phyloP scores from a whole-genome alignment of 2,797 vertebrate genomes.

The Tragopan temminckii region DNA sequence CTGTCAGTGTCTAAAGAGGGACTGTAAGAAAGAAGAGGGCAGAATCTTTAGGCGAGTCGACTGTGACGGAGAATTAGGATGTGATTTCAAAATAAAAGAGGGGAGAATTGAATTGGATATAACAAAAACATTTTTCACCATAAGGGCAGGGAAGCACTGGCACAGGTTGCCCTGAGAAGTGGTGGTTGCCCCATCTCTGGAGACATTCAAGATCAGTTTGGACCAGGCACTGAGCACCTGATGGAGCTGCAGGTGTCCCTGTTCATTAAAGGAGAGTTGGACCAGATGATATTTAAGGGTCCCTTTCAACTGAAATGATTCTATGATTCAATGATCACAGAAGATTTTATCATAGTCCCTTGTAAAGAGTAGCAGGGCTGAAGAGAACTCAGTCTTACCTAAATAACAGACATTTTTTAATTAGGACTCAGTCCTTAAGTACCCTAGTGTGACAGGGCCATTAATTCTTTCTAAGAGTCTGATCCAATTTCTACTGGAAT shows the following conservation, averaged over 20 bases:
- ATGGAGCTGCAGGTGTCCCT: background rate
- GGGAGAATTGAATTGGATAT: background rate
- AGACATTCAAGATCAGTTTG: background rate
- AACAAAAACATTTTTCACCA: background rate
- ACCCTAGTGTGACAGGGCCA: background rate
- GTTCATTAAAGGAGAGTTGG: background rate
- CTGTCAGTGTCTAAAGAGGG: background rate
- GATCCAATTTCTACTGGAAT: background rate
- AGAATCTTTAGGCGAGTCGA: background rate
- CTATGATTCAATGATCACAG: background rate
- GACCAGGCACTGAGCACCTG: background rate
- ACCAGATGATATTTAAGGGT: background rate
- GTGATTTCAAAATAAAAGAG: background rate
- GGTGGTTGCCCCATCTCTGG: background rate
- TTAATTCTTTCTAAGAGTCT: background rate
- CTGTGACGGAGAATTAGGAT: background rate
- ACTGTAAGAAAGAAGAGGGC: background rate
- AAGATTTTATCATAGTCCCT: rapidly evolving
- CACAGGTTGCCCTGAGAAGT: background rate
- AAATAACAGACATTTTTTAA: background rate
- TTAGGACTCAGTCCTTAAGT: background rate
- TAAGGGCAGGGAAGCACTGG: background rate
- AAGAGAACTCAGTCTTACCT: background rate
- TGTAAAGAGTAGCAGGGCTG: background rate
- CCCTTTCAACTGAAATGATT: background rate